Base-by-base conservation (phyloP, 1,140 invertebrate species). In the Drosophila guanche region DNA sequence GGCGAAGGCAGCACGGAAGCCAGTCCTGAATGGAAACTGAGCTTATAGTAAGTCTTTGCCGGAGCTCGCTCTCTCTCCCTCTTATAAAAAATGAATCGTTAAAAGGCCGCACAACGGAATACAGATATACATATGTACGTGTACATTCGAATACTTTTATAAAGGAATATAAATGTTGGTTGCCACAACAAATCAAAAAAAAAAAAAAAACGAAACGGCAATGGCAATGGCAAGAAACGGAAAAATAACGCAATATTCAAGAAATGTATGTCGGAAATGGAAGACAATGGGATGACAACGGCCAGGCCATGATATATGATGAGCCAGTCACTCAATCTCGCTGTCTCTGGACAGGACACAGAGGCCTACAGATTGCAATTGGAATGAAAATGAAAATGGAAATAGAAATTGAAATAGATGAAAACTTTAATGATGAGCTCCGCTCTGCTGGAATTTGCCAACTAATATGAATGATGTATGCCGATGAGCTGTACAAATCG, bases 61-160 rank as follows among this genome's bases (percentile, higher is more conserved):
- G 50, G 52, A 70, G 56, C 33, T 16, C 4, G 23, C 48, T n/a
- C 23, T 54, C 42, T 50, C 16, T 20, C n/a, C n/a, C 16, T 20
- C 69, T 72, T 67, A 76, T 88, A 88, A 88, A 88, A 88, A 88
- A 88, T 88, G 83, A 88, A 88, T 88, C 85, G 75, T 88, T 83
- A 88, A 88, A 69, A 88, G 83, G 83, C 83, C 83, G 75, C 70
- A 77, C 69, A 58, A 48, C 55, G 51, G 47, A 74, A 74, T 23
- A 56, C 23, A 23, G 5, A 33, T 10, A 8, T n/a, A 41, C n/a
- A 29, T 33, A 51, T 12, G 2, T 48, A 16, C 10, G 8, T 43
- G 29, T 40, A 37, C 25, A 27, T 33, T 33, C 33, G 33, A 37
- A 37, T 37, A 37, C 33, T 37, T 53, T 37, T 53, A 72, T 65